Base-by-base conservation (phyloP, 2,113 vertebrate species). In the Cyphotilapia sp. region DNA sequence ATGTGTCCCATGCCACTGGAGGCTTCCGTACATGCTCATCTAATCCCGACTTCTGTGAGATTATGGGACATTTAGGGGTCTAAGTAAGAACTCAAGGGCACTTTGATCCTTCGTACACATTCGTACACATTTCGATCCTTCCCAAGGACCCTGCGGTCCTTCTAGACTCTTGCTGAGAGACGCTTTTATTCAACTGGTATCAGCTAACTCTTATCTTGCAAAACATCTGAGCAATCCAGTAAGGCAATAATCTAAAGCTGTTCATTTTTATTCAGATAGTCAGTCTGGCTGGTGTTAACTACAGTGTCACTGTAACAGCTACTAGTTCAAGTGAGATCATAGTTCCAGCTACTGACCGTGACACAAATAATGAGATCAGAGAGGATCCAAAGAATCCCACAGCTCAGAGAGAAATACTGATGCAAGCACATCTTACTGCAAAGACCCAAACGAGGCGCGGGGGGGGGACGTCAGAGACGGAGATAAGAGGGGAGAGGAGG, bases 301-400 rank as follows among this genome's bases (percentile, higher is more conserved):
- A 61, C 22, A 19, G 71, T 92, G 85, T 91, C 89, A 57, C 5
- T 13, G 31, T 51, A 5, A 45, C 27, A 33, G 82, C 61, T 8
- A 5, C 69, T 9, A 7, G 27, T 13, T 27, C 61, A 4, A 91
- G 71, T 87, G 93, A 95, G 90, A 91, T 90, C 87, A 93, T 90
- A n/a, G 87, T 66, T 86, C 81, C 22, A 45, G 86, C 87, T 19
- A 81, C 84, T 61, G 86, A 91, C 91, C 81, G 53, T 14, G 89
- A 71, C 76, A 71, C 87, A 53, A 90, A 95, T 95, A 93, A 95
- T 95, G 89, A 53, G 95, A 95, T 95, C 80, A 54, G 82, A 66
- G 89, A n/a, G 38, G 90, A 91, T 93, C 80, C 69, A 74, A 88
- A 22, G 78, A 89, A 91, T 93, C 89, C 66, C 66, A 27, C 54